Conservation (phyloP, 30 jellyfish, hydroid and myxozoan genomes). For the Nemopilema nomurai region DNA sequence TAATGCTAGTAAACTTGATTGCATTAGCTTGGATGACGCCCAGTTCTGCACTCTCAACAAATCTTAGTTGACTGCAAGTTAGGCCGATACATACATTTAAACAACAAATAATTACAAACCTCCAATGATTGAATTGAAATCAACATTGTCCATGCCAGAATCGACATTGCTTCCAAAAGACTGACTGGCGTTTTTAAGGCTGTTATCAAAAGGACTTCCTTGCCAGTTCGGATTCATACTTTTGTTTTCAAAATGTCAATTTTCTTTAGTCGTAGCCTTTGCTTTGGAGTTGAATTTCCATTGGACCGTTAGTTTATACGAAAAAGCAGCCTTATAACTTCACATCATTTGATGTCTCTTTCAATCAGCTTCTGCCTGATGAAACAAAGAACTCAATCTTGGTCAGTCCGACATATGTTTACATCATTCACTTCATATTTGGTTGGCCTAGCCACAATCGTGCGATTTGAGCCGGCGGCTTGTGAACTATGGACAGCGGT, state of each 20-base stretch:
- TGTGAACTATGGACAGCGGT: neutral
- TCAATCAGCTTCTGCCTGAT: too few relatives aligned
- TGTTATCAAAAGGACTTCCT: neutral
- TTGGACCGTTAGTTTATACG: too few relatives aligned
- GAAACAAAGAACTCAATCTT: too few relatives aligned
- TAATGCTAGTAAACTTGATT: too few relatives aligned
- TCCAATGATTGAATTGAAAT: slow-evolving; percentile 29
- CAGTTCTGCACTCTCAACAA: too few relatives aligned
- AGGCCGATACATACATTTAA: too few relatives aligned
- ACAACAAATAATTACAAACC: slow-evolving; percentile 3
- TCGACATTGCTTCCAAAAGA: neutral
- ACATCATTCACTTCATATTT: neutral
- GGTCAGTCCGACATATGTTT: too few relatives aligned
- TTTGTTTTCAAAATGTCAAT: too few relatives aligned
- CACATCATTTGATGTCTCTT: neutral
- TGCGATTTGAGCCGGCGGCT: slow-evolving; percentile 51
- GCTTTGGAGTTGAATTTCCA: too few relatives aligned
- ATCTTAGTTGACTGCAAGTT: too few relatives aligned
- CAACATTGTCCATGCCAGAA: slow-evolving; percentile 15
- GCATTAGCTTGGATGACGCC: too few relatives aligned
- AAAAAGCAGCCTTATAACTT: neutral
- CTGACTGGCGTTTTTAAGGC: neutral
- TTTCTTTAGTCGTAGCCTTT: too few relatives aligned
- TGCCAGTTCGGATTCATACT: slow-evolving; percentile 38
- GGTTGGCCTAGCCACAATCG: slow-evolving; percentile 56